Percentiles rank a stretch among this genome's conserved stretches.
These are phyloP conservation scores for Spialia ferax DNA, from an alignment of 2,888 invertebrate species.

Conservation along the genomic window DNA sequence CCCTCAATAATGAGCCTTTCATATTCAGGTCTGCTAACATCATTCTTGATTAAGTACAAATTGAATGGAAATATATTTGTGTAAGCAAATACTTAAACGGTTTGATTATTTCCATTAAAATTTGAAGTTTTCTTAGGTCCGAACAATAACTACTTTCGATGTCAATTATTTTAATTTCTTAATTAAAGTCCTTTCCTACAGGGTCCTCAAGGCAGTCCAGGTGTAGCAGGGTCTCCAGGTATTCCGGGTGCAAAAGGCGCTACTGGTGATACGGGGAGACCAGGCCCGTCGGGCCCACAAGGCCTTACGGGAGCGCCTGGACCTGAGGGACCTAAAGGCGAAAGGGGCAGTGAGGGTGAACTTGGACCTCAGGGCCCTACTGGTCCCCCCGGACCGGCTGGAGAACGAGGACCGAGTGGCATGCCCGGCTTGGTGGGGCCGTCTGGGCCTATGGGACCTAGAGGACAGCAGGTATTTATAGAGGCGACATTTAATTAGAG, in stretches of 20 bases:
- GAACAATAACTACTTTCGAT: background rate
- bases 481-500: no score
- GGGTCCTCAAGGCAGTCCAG: constrained; percentile 91
- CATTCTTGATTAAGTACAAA: no score
- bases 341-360: constrained; percentile 89
- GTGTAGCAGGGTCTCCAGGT: constrained; percentile 90
- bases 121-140: no score
- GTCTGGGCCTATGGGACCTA: constrained; percentile 88
- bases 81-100: no score
- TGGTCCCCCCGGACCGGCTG: constrained; percentile 90
- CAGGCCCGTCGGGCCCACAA: constrained; percentile 89
- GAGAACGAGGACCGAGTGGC: constrained; percentile 88
- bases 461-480: constrained; percentile 87
- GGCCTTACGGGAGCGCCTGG: constrained; percentile 92
- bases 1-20: no score
- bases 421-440: constrained; percentile 89
- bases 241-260: constrained; percentile 90
- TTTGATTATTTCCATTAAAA: no score
- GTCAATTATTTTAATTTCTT: no score
- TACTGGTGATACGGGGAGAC: constrained; percentile 89
- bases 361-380: constrained; percentile 90
- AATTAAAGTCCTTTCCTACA: constrained; percentile 54
- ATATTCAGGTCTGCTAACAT: no score
- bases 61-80: no score
- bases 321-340: constrained; percentile 91